Conservation (phyloP, 2,113 vertebrate genomes). For the Semicossyphus pulcher region DNA sequence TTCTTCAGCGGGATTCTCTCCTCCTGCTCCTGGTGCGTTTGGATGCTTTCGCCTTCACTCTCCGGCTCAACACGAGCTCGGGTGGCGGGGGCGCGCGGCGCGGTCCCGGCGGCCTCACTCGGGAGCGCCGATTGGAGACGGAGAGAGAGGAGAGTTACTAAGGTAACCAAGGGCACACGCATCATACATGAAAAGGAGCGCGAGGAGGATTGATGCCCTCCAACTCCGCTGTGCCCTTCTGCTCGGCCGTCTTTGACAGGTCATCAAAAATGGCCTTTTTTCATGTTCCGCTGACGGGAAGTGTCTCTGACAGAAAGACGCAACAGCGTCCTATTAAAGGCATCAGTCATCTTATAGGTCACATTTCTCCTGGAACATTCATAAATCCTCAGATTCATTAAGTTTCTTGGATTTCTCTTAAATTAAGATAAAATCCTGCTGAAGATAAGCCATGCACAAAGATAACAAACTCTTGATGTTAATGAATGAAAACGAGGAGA, state of each 20-base stretch:
- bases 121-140: constrained; percentile 79
- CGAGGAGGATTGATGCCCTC: constrained; percentile 48
- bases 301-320: background rate
- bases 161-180: constrained; percentile 84
- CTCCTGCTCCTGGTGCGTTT: constrained; percentile 75
- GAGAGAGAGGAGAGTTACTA: constrained; percentile 83
- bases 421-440: constrained; percentile 3
- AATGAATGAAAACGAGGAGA: constrained; percentile 17
- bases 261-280: constrained; percentile 37
- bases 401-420: background rate
- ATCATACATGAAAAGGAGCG: constrained; percentile 67
- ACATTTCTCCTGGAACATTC: background rate
- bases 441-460: constrained; percentile 17
- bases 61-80: constrained; percentile 71
- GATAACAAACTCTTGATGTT: constrained; percentile 11
- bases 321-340: background rate
- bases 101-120: constrained; percentile 66
- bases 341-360: background rate
- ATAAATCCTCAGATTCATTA: background rate
- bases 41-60: constrained; percentile 75
- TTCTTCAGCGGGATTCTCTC: constrained; percentile 39
- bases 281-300: constrained; percentile 12
- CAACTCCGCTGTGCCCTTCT: constrained; percentile 50
- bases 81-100: constrained; percentile 82
- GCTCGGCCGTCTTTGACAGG: constrained; percentile 45